A percentile compares a stretch with the other conserved stretches of the same genome.
These are phyloP conservation scores for Spisula subtruncata DNA, from an alignment of 2,888 invertebrate species.

Conservation along the genomic window DNA sequence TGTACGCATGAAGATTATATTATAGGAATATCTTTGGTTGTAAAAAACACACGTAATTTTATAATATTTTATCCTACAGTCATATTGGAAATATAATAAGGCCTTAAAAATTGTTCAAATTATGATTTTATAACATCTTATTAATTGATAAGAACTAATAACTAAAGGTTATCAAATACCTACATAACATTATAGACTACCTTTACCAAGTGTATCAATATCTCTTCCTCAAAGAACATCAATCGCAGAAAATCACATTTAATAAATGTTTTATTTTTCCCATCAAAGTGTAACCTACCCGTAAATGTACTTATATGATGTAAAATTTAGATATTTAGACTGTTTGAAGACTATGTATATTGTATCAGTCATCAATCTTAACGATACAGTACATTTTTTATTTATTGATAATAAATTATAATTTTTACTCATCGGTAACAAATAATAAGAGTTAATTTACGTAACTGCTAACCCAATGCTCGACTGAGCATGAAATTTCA, in stretches of 20 bases:
- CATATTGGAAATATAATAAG: background rate
- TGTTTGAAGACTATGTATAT: background rate
- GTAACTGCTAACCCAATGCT: background rate
- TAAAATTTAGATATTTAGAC: background rate
- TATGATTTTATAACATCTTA: constrained; percentile 15
- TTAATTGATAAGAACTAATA: constrained; percentile 21
- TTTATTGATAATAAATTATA: background rate
- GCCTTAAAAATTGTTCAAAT: background rate
- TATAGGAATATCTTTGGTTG: background rate
- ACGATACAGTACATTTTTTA: background rate
- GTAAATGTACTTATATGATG: background rate
- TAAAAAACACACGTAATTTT: background rate
- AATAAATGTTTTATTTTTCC: background rate
- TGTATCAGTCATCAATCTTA: background rate
- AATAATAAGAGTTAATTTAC: background rate
- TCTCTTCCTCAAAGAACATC: too few relatives aligned
- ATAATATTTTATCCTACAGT: background rate
- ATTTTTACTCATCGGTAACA: background rate
- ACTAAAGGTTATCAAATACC: background rate
- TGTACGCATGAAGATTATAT: background rate
- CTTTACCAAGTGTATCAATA: background rate
- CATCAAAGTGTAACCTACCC: background rate
- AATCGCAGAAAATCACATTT: too few relatives aligned
- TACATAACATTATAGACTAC: background rate
- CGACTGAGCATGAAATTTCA: constrained; percentile 7